Percentiles rank a stretch among this genome's conserved stretches.
phyloP scores from a whole-genome alignment of 2,113 vertebrate species.

The Myocastor coypus region DNA sequence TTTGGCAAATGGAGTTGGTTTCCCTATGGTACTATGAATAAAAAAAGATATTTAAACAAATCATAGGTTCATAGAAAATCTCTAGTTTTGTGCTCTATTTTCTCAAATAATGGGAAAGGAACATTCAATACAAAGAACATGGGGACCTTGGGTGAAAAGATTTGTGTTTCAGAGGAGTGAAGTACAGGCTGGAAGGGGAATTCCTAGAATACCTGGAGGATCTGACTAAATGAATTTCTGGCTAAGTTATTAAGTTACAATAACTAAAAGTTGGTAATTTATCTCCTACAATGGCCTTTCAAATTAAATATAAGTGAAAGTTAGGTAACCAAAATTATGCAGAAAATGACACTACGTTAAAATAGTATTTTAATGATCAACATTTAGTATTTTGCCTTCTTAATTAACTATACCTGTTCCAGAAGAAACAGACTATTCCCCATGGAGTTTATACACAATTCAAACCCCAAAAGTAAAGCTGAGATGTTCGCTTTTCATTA shows the following conservation, averaged over 20 bases:
- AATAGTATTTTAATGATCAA: too few relatives aligned
- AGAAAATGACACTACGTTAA: constrained; percentile 59
- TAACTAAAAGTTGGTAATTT: constrained; percentile 82
- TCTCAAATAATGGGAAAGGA: constrained; percentile 83
- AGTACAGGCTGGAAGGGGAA: constrained; percentile 60
- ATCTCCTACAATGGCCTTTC: constrained; percentile 76
- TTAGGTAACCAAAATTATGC: constrained; percentile 62
- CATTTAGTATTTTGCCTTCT: not conserved
- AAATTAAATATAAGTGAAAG: constrained; percentile 69
- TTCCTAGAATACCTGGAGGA: constrained; percentile 74
- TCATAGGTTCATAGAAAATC: constrained; percentile 69
- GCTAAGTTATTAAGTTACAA: constrained; percentile 82
- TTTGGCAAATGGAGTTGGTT: constrained; percentile 82
- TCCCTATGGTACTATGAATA: constrained; percentile 77
- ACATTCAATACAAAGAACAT: constrained; percentile 73
- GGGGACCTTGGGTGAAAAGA: constrained; percentile 73
- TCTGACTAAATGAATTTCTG: constrained; percentile 82
- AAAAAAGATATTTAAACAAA: constrained; percentile 83
- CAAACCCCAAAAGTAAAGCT: not conserved
- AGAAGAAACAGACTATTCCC: not conserved
- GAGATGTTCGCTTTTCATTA: not conserved
- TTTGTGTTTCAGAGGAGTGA: constrained; percentile 79
- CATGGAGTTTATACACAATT: not conserved
- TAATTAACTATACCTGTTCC: not conserved
- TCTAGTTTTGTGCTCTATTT: constrained; percentile 80